Evolutionary conservation across 2,888 invertebrate species (phyloP).

Genomic region (Caenorhabditis sp.): DNA sequence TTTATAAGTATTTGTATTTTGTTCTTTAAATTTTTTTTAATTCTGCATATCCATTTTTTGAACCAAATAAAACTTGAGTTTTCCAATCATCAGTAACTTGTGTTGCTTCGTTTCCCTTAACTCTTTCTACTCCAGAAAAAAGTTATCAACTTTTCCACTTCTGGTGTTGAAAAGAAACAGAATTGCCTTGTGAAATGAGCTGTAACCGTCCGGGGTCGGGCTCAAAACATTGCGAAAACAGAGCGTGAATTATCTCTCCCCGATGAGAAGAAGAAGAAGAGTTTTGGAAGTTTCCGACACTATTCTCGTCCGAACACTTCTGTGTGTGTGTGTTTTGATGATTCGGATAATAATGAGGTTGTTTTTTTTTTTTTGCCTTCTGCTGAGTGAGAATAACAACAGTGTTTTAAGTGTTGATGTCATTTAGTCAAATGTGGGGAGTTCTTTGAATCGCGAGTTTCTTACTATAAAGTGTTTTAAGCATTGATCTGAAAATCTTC

Average conservation of each 20-base stretch:
- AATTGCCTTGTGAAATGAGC: conserved; percentile 8
- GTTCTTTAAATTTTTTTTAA: too few relatives aligned
- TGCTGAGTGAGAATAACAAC: not conserved
- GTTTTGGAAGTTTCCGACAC: not conserved
- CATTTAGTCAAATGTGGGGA: not conserved
- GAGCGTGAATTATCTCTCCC: conserved; percentile 28
- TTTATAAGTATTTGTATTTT: not conserved
- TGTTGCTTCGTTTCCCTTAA: too few relatives aligned
- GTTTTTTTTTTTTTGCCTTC: too few relatives aligned
- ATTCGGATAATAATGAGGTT: not conserved
- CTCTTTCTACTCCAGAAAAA: not conserved
- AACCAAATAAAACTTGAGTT: too few relatives aligned
- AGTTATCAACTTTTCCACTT: not conserved
- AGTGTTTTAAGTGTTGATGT: not conserved
- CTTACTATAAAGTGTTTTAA: too few relatives aligned
- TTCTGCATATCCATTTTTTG: too few relatives aligned
- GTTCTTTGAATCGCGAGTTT: too few relatives aligned
- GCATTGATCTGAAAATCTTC: not conserved
- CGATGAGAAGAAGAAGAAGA: conserved; percentile 1
- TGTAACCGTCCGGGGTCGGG: not conserved
- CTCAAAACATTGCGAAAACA: conserved; percentile 2
- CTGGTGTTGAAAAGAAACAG: not conserved
- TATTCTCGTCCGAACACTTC: conserved; percentile 4
- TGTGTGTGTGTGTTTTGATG: conserved; percentile 30
- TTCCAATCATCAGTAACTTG: too few relatives aligned